These are phyloP conservation scores for Zalophus californianus DNA, from an alignment of 2,797 vertebrate genomes.

Conservation along the genomic window DNA sequence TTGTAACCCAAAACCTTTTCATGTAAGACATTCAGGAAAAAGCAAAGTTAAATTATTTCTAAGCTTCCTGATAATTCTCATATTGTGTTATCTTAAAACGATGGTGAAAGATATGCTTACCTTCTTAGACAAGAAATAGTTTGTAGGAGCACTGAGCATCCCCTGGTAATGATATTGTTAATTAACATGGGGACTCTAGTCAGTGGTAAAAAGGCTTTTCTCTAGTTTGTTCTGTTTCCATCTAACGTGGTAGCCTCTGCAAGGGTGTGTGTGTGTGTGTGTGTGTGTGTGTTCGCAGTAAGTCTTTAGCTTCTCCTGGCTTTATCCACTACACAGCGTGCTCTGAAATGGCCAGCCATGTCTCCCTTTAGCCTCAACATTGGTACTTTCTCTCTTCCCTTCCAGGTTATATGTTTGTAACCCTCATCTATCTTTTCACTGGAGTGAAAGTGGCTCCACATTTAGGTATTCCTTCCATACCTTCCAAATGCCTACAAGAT, in stretches of 20 bases:
- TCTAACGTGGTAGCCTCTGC: not conserved
- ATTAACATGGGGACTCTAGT: not conserved
- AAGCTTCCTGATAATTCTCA: not conserved
- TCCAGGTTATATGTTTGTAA: not conserved
- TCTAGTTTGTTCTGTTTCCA: not conserved
- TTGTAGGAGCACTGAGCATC: not conserved
- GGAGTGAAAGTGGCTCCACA: not conserved
- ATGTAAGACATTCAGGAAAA: not conserved
- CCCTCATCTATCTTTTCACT: not conserved
- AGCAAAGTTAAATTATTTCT: not conserved
- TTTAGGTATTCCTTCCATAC: not conserved
- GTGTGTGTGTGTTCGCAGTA: not conserved
- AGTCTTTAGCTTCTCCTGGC: not conserved
- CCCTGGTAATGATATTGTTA: not conserved
- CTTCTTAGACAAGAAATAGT: not conserved
- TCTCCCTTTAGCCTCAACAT: not conserved
- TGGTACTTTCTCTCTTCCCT: not conserved
- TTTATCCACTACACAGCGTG: not conserved
- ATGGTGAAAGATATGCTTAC: not conserved
- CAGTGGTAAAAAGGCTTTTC: not conserved
- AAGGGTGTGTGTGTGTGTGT: not conserved
- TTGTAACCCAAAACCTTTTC: not conserved
- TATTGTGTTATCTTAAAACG: not conserved
- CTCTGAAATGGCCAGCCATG: not conserved
- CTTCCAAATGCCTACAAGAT: not conserved